A percentile compares a stretch with the other conserved stretches of the same genome.
phyloP scores from a whole-genome alignment of 2,113 vertebrate genomes.

The Cathartes aura region DNA sequence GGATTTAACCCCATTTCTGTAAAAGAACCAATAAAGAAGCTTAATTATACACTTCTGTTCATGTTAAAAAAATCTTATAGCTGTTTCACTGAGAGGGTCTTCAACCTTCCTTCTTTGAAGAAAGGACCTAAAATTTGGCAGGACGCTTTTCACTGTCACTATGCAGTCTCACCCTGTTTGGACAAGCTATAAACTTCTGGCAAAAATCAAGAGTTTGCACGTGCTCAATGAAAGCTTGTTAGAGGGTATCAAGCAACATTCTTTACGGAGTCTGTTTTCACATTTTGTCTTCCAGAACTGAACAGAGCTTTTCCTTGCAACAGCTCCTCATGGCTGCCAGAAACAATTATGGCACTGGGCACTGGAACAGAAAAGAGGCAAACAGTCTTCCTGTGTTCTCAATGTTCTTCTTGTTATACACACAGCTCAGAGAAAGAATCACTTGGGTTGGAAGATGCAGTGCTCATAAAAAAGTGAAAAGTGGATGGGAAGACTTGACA shows the following conservation, averaged over 20 bases:
- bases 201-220: conserved; percentile 30
- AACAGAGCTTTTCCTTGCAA: conserved; percentile 58
- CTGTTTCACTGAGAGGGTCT: neutral
- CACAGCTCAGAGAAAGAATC: conserved; percentile 15
- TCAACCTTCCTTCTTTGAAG: neutral
- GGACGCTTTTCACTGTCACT: neutral
- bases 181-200: neutral
- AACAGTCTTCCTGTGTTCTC: conserved; percentile 51
- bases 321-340: conserved; percentile 48
- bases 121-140: neutral
- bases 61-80: neutral
- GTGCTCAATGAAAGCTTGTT: neutral
- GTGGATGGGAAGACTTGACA: neutral
- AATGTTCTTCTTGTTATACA: conserved; percentile 25
- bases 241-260: conserved; percentile 2
- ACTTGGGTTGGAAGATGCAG: neutral
- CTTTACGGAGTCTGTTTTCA: conserved; percentile 17
- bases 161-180: neutral
- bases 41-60: neutral
- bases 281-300: conserved; percentile 36
- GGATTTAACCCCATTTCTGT: neutral
- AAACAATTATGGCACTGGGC: conserved; percentile 58
- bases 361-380: conserved; percentile 54
- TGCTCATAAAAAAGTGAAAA: neutral
- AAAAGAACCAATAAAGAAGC: neutral